A percentile compares a stretch with the other conserved stretches of the same genome.
Evolutionary conservation across 2,113 vertebrate species (phyloP).

Genomic region (Ia io): DNA sequence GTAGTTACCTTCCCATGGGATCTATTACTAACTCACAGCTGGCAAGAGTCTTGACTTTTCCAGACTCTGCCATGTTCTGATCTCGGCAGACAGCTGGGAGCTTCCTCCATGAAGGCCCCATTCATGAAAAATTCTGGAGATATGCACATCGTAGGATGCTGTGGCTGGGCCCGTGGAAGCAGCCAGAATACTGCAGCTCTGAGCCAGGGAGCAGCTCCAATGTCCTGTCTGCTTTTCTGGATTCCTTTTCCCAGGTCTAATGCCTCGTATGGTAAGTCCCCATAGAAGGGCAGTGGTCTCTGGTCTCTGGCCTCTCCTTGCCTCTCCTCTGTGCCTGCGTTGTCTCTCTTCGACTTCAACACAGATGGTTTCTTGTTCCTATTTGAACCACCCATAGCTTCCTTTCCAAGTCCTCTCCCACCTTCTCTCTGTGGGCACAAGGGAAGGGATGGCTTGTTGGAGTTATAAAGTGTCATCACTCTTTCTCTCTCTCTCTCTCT

Average conservation of each 20-base stretch:
- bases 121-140: background rate
- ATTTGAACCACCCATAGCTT: background rate
- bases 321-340: too few relatives aligned
- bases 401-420: background rate
- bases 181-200: background rate
- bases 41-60: background rate
- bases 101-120: background rate
- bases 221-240: background rate
- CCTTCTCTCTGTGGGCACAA: background rate
- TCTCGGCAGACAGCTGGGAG: background rate
- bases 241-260: background rate
- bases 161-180: background rate
- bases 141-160: background rate
- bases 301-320: background rate
- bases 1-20: background rate
- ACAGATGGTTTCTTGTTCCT: background rate
- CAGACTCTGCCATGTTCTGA: background rate
- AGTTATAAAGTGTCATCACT: background rate
- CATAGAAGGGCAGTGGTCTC: background rate
- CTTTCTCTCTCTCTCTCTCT: too few relatives aligned
- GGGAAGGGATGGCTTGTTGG: background rate
- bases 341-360: background rate
- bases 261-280: background rate
- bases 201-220: background rate
- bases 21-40: background rate